Conservation (phyloP, 2,113 vertebrate species). For the Vombatus ursinus region DNA sequence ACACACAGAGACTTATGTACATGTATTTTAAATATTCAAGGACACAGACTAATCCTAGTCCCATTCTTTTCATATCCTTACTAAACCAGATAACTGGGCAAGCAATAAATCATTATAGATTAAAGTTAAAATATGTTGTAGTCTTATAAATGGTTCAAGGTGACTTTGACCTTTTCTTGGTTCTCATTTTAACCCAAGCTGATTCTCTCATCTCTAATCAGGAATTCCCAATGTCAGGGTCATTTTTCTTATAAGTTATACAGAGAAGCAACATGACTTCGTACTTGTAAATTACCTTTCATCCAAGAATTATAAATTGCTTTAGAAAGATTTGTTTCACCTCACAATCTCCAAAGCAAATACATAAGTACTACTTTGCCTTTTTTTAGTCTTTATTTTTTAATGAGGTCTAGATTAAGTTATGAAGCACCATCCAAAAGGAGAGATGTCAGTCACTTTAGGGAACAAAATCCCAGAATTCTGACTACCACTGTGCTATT, state of each 20-base stretch:
- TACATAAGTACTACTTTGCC: background rate
- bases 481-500: background rate
- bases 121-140: constrained; percentile 31
- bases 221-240: background rate
- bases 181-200: constrained; percentile 9
- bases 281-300: constrained; percentile 26
- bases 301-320: background rate
- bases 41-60: background rate
- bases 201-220: background rate
- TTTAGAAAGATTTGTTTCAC: constrained; percentile 1
- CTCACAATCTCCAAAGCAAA: background rate
- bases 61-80: background rate
- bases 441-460: background rate
- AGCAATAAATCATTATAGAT: background rate
- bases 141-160: background rate
- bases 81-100: constrained; percentile 22
- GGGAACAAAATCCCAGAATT: constrained; percentile 48
- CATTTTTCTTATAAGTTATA: constrained; percentile 18
- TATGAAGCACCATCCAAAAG: background rate
- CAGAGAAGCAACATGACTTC: background rate
- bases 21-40: constrained; percentile 16
- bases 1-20: background rate
- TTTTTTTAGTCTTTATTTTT: background rate
- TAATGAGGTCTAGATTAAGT: background rate
- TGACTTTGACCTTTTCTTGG: background rate